Conservation (phyloP, 2,888 invertebrate species). For the Ganaspis brasiliensis region DNA sequence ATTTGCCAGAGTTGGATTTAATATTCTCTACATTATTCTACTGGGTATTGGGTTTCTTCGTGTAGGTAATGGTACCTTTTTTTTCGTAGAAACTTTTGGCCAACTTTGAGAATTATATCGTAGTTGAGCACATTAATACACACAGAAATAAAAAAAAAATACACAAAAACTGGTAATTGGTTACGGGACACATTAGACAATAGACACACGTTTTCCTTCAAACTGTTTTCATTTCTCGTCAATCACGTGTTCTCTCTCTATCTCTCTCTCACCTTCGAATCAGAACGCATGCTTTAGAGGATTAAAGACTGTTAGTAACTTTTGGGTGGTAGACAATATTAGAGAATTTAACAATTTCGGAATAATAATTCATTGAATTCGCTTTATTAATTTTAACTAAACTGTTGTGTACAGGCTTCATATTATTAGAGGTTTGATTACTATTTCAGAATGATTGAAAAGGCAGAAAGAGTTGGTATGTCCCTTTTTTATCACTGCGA, state of each 20-base stretch:
- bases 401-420: background rate
- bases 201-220: background rate
- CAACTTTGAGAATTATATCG: background rate
- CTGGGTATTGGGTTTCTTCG: slow-evolving; percentile 19
- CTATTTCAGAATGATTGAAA: background rate
- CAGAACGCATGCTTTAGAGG: slow-evolving; percentile 23
- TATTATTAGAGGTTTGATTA: background rate
- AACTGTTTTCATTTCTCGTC: slow-evolving; percentile 1
- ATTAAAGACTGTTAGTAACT: background rate
- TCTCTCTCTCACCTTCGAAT: slow-evolving; percentile 18
- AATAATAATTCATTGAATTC: background rate
- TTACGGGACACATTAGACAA: slow-evolving; percentile 32
- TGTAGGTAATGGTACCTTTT: slow-evolving; percentile 37
- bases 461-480: no score
- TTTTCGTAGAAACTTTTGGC: slow-evolving; percentile 7
- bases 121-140: slow-evolving; percentile 23
- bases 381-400: background rate
- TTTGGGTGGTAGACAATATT: background rate
- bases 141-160: no score
- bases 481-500: no score
- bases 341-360: background rate
- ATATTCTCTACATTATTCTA: slow-evolving; percentile 15
- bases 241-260: slow-evolving; percentile 32
- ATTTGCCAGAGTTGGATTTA: slow-evolving; percentile 23
- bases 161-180: slow-evolving; percentile 27